A percentile compares a stretch with the other conserved stretches of the same genome.
Conservation (phyloP, 2,888 invertebrate genomes). For the Phania funesta region DNA sequence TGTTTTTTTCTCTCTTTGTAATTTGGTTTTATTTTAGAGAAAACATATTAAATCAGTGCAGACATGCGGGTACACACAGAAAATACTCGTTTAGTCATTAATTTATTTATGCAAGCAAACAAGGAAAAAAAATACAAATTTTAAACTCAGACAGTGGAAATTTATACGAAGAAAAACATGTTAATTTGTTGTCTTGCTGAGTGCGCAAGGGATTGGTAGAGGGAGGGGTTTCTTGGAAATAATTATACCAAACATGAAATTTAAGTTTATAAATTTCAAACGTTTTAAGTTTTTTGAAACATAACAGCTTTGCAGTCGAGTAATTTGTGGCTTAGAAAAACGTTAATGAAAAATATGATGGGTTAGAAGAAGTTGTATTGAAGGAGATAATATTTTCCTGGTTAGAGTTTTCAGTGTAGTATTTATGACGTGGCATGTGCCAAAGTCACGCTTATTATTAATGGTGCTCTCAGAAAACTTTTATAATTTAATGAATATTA, state of each 20-base stretch:
- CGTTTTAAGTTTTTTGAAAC: not conserved
- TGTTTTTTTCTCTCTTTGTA: not conserved
- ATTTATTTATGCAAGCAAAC: slow-evolving; percentile 60
- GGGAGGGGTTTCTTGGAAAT: not conserved
- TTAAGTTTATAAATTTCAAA: not conserved
- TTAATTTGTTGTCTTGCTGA: slow-evolving; percentile 6
- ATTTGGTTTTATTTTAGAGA: slow-evolving; percentile 32
- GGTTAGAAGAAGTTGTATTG: no score
- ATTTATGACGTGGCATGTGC: no score
- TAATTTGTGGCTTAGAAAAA: no score
- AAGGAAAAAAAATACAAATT: not conserved
- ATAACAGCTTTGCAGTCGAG: no score
- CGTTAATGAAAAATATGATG: no score
- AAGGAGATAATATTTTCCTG: no score
- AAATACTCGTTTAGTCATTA: slow-evolving; percentile 66
- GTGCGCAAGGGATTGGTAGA: not conserved
- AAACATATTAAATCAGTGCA: slow-evolving; percentile 65
- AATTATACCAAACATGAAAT: not conserved
- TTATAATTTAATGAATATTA: no score
- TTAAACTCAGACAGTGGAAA: slow-evolving; percentile 1
- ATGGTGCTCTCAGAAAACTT: no score
- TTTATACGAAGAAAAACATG: not conserved
- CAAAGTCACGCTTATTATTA: no score
- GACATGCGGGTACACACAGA: slow-evolving; percentile 65
- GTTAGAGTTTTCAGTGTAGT: no score